Base-by-base conservation (phyloP, 2,113 vertebrate genomes). In the Saguinus imperator region DNA sequence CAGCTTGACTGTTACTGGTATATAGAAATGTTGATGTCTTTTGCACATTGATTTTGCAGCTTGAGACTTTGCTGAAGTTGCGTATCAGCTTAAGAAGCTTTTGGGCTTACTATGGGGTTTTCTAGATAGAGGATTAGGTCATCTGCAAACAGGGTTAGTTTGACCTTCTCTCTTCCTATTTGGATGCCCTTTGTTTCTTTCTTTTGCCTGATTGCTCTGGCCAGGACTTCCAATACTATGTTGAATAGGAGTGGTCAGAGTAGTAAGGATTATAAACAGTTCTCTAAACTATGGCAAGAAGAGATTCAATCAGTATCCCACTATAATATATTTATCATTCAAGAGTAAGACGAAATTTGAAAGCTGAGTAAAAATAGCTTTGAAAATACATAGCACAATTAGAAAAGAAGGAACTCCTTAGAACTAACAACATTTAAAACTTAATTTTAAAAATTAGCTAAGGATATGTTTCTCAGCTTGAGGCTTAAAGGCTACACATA, bases 391-490 rank as follows among this genome's bases (percentile, higher is more conserved):
- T 35, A 37, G 0, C 43, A 57, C 13, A 92, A 75, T 77, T 89
- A 89, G 75, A 16, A 55, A 88, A 73, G 57, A 81, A 57, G 23
- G 21, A 91, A 75, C 23, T 40, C 50, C 40, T 61, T 23, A 32
- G 6, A 52, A 10, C 50, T 58, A 79, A 5, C 55, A 89, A 80
- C 12, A 87, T 77, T 50, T 87, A 92, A 43, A 82, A 32, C 52
- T 89, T 92, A 73, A 92, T 20, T 66, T 29, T 68, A 73, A 95
- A 35, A 94, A 68, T n/a, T 17, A 75, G 21, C 80, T 90, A 86
- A 80, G n/a, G 16, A 84, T 45, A 1, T 18, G 84, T 72, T 80
- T 94, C 64, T 91, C 40, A 90, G 68, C 32, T 66, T 48, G 13
- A 83, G 40, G 23, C 70, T 96, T 73, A 58, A 76, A 89, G 35